These are phyloP conservation scores for Leptarthrus brevirostris DNA, from an alignment of 2,888 invertebrate genomes.

Conservation along the genomic window DNA sequence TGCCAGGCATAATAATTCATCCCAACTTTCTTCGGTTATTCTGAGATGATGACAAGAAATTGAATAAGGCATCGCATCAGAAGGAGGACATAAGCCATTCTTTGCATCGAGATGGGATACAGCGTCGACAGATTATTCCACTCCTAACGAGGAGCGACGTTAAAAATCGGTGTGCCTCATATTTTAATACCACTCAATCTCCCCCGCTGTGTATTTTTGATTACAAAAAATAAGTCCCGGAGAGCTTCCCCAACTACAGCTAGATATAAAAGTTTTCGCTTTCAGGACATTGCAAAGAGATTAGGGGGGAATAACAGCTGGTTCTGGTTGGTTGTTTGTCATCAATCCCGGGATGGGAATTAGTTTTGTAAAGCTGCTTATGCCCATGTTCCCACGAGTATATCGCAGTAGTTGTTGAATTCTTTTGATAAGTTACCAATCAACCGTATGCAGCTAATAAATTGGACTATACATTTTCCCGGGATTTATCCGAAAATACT, in stretches of 20 bases:
- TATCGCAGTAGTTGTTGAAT: background rate
- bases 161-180: slow-evolving; percentile 45
- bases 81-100: background rate
- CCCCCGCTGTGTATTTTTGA: slow-evolving; percentile 13
- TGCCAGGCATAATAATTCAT: slow-evolving; percentile 42
- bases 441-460: slow-evolving; percentile 16
- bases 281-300: slow-evolving; percentile 11
- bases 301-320: slow-evolving; percentile 20
- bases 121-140: background rate
- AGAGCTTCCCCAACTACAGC: background rate
- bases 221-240: background rate
- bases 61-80: slow-evolving; percentile 33
- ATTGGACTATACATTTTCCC: background rate
- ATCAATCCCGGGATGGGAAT: slow-evolving; percentile 12
- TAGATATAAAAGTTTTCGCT: background rate
- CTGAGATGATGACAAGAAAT: slow-evolving; percentile 45
- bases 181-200: slow-evolving; percentile 43
- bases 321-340: slow-evolving; percentile 26
- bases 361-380: too few species aligned
- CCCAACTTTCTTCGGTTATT: slow-evolving; percentile 40
- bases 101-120: background rate
- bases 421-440: slow-evolving; percentile 33
- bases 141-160: slow-evolving; percentile 29
- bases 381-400: slow-evolving; percentile 35
- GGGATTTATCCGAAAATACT: background rate